Conservation (phyloP, 2,113 vertebrate genomes). For the Grammomys surdaster region DNA sequence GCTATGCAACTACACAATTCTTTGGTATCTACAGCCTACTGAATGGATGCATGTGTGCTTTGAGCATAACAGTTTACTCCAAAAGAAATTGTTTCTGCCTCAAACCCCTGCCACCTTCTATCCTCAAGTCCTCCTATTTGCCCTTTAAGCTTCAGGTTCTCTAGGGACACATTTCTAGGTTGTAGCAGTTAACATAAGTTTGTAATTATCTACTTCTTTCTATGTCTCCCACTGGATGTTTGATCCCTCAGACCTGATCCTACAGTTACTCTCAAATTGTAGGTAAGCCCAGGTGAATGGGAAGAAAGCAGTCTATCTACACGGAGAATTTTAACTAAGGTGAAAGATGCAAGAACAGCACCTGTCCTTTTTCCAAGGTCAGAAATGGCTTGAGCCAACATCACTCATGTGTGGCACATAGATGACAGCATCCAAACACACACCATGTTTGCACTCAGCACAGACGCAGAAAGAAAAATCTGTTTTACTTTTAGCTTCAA, state of each 20-base stretch:
- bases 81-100: not conserved
- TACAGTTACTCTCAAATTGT: not conserved
- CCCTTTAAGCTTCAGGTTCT: not conserved
- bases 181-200: not conserved
- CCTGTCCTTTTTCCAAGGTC: not conserved
- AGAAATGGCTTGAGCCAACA: not conserved
- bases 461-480: not conserved
- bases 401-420: not conserved
- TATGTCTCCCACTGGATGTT: not conserved
- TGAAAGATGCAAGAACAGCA: not conserved
- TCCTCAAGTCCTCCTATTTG: not conserved
- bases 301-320: not conserved
- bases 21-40: not conserved
- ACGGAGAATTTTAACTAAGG: not conserved
- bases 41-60: not conserved
- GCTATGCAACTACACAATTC: not conserved
- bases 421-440: accelerated
- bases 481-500: conserved; percentile 43
- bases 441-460: not conserved
- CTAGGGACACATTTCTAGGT: not conserved
- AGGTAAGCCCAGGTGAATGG: not conserved
- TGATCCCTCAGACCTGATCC: not conserved
- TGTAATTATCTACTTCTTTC: not conserved
- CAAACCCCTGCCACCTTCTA: not conserved
- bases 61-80: not conserved